Conservation (phyloP, 2,113 vertebrate genomes). For the Cichladusa arquata region DNA sequence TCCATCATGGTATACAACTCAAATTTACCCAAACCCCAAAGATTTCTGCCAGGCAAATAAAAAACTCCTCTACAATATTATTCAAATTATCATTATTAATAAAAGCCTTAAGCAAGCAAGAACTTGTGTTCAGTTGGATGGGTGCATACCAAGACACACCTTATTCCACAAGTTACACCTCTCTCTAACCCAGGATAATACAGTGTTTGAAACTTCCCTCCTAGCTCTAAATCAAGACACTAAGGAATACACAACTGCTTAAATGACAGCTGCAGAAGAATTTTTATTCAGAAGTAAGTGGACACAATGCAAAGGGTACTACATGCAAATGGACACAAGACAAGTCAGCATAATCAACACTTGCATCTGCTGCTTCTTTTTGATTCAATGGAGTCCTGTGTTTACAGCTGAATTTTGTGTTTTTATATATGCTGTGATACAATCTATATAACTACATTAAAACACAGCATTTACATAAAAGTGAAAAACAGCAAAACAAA, state of each 20-base stretch:
- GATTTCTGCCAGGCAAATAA: neutral
- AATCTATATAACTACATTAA: neutral
- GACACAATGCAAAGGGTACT: neutral
- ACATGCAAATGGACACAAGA: neutral
- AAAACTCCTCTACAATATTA: neutral
- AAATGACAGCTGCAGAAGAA: neutral
- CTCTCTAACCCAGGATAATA: neutral
- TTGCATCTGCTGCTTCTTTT: neutral
- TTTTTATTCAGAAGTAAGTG: neutral
- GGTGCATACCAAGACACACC: neutral
- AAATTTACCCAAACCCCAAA: neutral
- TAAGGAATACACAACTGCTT: neutral
- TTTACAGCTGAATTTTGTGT: neutral
- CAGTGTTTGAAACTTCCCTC: neutral
- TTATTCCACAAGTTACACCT: neutral
- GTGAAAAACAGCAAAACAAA: conserved; percentile 63
- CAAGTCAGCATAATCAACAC: neutral
- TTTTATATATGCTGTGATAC: neutral
- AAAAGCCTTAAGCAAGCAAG: neutral
- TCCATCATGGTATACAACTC: neutral
- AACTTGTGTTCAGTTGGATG: neutral
- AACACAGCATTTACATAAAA: neutral
- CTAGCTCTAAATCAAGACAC: neutral
- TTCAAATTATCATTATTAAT: neutral
- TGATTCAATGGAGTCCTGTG: neutral